Evolutionary conservation across 2,888 invertebrate species (phyloP).

Genomic region (Iselma pallidipennis): DNA sequence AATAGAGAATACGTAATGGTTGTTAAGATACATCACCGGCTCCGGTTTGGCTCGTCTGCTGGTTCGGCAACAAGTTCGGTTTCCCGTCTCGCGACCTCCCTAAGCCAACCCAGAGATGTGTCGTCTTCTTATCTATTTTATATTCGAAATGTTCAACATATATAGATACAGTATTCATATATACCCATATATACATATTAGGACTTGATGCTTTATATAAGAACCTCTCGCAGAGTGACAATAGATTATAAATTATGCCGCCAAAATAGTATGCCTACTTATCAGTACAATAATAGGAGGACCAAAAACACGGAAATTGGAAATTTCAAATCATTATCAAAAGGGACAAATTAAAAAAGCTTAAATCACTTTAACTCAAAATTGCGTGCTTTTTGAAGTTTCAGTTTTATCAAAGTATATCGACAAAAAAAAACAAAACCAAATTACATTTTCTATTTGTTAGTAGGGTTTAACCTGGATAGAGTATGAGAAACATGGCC

Average conservation of each 20-base stretch:
- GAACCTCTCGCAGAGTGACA: no score
- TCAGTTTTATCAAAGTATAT: constrained; percentile 4
- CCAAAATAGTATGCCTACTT: no score
- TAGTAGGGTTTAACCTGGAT: constrained; percentile 8
- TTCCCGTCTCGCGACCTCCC: constrained; percentile 40
- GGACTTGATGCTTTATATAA: no score
- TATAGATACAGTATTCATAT: no score
- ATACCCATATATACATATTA: no score
- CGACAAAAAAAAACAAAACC: neutral
- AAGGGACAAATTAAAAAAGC: no score
- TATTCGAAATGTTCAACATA: constrained; percentile 41
- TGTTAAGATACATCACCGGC: constrained; percentile 35
- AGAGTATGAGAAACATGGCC: constrained; percentile 15
- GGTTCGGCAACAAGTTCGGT: constrained; percentile 34
- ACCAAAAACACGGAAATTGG: no score
- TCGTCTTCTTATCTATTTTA: constrained; percentile 44
- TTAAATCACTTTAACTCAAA: no score
- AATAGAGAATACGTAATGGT: constrained; percentile 35
- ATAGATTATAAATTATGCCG: no score
- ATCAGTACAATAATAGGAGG: no score
- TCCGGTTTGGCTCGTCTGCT: constrained; percentile 33
- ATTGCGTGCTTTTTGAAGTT: no score
- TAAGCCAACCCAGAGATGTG: constrained; percentile 30
- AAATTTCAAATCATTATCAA: no score
- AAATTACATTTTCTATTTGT: neutral